Evolutionary conservation across 2,888 invertebrate genomes (phyloP), one percentile per base, ranked within the genome.

Genomic region (Acanthoscelides obtectus): DNA sequence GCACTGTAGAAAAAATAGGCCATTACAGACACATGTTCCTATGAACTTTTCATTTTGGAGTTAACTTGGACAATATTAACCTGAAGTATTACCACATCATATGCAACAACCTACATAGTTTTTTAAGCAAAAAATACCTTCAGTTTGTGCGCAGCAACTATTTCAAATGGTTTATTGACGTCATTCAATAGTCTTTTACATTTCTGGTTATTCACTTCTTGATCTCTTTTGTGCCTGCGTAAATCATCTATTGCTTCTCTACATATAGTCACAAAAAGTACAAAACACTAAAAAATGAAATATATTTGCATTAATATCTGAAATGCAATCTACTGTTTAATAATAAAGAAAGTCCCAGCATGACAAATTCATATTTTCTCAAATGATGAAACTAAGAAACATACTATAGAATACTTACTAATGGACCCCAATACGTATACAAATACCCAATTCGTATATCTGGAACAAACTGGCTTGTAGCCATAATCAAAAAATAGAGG

Each of bases 391-490:
- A 70, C 5, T 21, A 22, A 64, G 21, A 6, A 66, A 66, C 6
- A 45, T 45, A 45, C 17, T 12, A 45, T 12, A 12, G 12, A 22
- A 67, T 69, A 84, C 87, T 87, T 84, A 91, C 92, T 83, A 99
- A 86, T 67, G 99, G 99, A 74, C 97, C 99, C 99, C 99, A 99
- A 86, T 99, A 99, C 0, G 99, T 99, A 86, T 99, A 99, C 67
- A 99, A 90, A 84, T 97, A 98, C 1, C 99, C 99, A 81, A 99
- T 97, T 79, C 96, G 90, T 78, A 99, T 94, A 81, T 96, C 96
- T 22, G 98, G 97, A 83, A 99, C 95, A 87, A 99, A 98, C 87
- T 99, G 99, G 81, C 97, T 97, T 71, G 94, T 88, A 0, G 99
- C 99, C 99, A 99, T 99, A 72, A 99, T 89, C 77, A 99, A 88